phyloP scores from a whole-genome alignment of 2,888 invertebrate genomes.

The Leptinotarsa tumamoca region DNA sequence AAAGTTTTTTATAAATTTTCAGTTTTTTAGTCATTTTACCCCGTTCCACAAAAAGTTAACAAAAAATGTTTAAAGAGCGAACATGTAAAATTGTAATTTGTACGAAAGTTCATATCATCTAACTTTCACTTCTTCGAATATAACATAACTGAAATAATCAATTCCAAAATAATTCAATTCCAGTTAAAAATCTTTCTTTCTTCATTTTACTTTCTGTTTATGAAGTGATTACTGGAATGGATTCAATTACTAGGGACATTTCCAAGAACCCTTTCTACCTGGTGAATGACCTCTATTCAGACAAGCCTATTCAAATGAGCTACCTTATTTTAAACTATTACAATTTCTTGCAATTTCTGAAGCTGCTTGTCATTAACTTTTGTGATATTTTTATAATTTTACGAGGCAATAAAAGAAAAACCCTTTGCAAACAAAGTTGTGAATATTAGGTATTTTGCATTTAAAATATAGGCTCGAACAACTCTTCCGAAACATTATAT shows the following conservation, averaged over 20 bases:
- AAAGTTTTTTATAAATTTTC: too few relatives aligned
- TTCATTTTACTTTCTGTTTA: too few relatives aligned
- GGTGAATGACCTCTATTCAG: constrained; percentile 20
- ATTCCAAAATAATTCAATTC: too few relatives aligned
- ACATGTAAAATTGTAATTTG: too few relatives aligned
- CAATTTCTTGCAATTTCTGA: constrained; percentile 20
- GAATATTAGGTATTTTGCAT: constrained; percentile 19
- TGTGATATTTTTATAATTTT: constrained; percentile 34
- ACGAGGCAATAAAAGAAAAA: constrained; percentile 35
- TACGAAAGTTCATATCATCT: too few relatives aligned
- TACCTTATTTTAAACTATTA: constrained; percentile 5
- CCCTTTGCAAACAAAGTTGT: constrained; percentile 34
- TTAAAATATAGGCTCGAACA: constrained; percentile 21
- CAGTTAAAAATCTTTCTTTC: too few relatives aligned
- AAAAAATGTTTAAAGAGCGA: too few relatives aligned
- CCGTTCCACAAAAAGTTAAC: too few relatives aligned
- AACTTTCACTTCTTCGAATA: too few relatives aligned
- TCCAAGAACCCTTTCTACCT: constrained; percentile 28
- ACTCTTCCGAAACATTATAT: constrained; percentile 26
- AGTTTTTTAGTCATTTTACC: too few relatives aligned
- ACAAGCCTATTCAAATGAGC: constrained; percentile 35
- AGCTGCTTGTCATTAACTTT: constrained; percentile 28
- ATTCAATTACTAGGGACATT: background rate
- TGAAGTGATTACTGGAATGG: too few relatives aligned
- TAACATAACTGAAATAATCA: too few relatives aligned